Evolutionary conservation across 2,113 vertebrate genomes (phyloP), one percentile per base, ranked within the genome.

Genomic region (Lepus europaeus): DNA sequence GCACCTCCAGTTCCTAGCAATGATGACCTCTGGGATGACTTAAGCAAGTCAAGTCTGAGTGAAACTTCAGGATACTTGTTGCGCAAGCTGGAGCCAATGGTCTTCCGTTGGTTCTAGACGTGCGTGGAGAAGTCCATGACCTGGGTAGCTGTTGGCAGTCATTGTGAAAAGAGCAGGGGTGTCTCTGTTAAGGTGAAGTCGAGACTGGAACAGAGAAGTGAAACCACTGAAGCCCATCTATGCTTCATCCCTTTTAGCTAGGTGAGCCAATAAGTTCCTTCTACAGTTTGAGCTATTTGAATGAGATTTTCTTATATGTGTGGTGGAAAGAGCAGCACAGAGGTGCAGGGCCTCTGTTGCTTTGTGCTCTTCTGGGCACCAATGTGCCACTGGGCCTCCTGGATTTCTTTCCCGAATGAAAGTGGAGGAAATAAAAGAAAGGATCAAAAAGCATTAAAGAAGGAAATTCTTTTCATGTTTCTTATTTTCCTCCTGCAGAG

Each of bases 181-280:
- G 19, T 5, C 13, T 68, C 23, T 17, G 13, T 88, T 78, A 81
- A 33, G 56, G 53, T 33, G 39, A 86, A 68, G 61, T 70, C 6
- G 16, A 95, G 81, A 9, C 85, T 93, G 90, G n/a, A 72, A 63
- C 31, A 61, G 90, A 94, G 36, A 87, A 87, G 31, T 36, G 9
- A 70, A 90, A 85, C 64, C 83, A 11, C 3, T 78, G 61, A 76
- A 56, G 76, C 31, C 68, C 36, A 20, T 14, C 19, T 68, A 79
- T 12, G 20, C 76, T 89, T 93, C 36, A 36, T 73, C n/a, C 87
- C 89, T 90, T 93, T 68, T 31, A 89, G 70, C 80, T 22, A 92
- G 33, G n/a, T 11, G 63, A 87, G 17, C 68, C 61, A 90, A 66
- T 84, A 61, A 33, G 78, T 23, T 76, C 45, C 36, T 51, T 87